Conservation (phyloP, 2,113 vertebrate species). For the Callaeas wilsoni region DNA sequence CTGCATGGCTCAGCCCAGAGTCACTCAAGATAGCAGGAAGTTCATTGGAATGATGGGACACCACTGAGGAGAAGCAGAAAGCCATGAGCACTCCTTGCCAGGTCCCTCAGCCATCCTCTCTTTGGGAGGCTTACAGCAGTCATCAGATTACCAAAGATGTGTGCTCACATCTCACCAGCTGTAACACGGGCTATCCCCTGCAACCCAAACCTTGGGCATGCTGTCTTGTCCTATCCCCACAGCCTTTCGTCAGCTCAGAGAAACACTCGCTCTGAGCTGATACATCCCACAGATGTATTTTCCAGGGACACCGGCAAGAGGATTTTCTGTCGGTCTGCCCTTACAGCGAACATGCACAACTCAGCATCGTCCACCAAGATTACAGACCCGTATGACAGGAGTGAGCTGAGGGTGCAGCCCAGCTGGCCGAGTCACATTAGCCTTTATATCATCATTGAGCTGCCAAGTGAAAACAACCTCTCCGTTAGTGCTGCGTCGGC, state of each 20-base stretch:
- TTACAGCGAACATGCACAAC: conserved; percentile 74
- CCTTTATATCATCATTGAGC: conserved; percentile 78
- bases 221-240: conserved; percentile 41
- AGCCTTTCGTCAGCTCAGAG: neutral
- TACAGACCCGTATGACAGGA: conserved; percentile 69
- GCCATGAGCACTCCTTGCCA: neutral
- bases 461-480: neutral
- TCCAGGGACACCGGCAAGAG: neutral
- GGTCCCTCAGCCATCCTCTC: neutral
- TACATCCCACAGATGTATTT: neutral
- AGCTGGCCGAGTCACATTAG: conserved; percentile 73
- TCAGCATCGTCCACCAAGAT: conserved; percentile 77
- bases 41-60: conserved; percentile 78
- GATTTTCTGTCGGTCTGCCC: conserved; percentile 75
- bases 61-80: conserved; percentile 71
- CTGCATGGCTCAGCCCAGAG: conserved; percentile 59
- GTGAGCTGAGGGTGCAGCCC: conserved; percentile 39
- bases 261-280: conserved; percentile 23
- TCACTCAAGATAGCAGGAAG: conserved; percentile 76
- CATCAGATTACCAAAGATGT: conserved; percentile 86
- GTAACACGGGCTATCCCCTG: neutral
- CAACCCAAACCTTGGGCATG: neutral
- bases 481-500: neutral
- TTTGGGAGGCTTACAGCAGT: conserved; percentile 27
- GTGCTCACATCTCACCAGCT: conserved; percentile 73